Conservation (phyloP, 2,888 invertebrate species). For the Clusia tigrina region DNA sequence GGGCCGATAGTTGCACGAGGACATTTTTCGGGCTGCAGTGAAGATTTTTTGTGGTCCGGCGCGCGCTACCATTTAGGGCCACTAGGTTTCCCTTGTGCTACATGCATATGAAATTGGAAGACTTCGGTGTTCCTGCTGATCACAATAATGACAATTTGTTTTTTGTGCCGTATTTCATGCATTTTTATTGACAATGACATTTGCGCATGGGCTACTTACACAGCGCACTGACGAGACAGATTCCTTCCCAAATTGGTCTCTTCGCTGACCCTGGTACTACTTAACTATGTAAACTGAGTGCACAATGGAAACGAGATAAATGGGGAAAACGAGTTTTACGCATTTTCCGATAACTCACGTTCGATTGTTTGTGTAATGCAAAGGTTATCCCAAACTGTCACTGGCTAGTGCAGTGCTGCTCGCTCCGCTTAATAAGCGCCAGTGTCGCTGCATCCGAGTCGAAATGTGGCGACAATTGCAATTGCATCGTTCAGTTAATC, state of each 20-base stretch:
- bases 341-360: constrained; percentile 31
- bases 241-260: constrained; percentile 33
- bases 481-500: constrained; percentile 56
- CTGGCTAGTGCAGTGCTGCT: constrained; percentile 22
- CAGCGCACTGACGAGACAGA: neutral
- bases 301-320: neutral
- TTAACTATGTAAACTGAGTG: constrained; percentile 16
- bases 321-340: constrained; percentile 32
- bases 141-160: neutral
- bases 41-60: neutral
- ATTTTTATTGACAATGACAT: constrained; percentile 1
- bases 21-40: neutral
- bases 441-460: constrained; percentile 44
- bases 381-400: neutral
- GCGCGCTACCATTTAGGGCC: neutral
- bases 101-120: neutral
- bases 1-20: neutral
- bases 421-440: constrained; percentile 20
- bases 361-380: constrained; percentile 8
- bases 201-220: neutral
- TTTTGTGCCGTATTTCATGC: neutral
- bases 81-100: neutral
- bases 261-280: constrained; percentile 39
- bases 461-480: constrained; percentile 54
- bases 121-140: neutral